Percentiles rank a stretch among this genome's conserved stretches.
phyloP scores from a whole-genome alignment of 1,140 invertebrate species.

The Drosophila serrata region DNA sequence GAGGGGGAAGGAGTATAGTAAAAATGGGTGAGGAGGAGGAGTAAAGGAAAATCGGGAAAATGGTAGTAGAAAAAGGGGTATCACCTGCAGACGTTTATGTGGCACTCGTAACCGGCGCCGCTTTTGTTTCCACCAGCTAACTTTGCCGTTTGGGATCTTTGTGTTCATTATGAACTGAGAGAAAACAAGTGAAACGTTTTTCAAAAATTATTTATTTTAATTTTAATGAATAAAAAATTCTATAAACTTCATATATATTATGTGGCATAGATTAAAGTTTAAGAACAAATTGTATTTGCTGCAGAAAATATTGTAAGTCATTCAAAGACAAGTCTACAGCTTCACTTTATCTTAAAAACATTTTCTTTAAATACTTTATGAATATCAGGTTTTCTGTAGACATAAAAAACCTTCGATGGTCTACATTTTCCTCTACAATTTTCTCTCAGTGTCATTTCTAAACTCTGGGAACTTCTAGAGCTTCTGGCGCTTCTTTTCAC shows the following conservation, averaged over 20 bases:
- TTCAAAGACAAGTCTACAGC: not conserved
- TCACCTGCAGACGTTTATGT: constrained; percentile 63
- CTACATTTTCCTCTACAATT: not conserved
- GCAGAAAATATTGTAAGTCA: not conserved
- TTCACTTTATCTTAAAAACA: not conserved
- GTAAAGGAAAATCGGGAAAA: constrained; percentile 26
- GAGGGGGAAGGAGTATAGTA: constrained; percentile 3
- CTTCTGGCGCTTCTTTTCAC: constrained; percentile 16
- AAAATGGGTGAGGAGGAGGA: not conserved
- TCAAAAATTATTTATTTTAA: not conserved
- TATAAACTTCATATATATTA: not conserved
- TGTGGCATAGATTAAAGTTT: too few species aligned
- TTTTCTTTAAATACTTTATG: too few species aligned
- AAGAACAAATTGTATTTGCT: not conserved
- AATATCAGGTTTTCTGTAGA: not conserved
- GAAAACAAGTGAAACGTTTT: not conserved
- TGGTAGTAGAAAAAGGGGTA: constrained; percentile 18
- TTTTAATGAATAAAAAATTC: too few species aligned
- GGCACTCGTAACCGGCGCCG: constrained; percentile 52
- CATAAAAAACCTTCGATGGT: too few species aligned
- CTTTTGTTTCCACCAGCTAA: constrained; percentile 62
- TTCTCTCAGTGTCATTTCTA: not conserved
- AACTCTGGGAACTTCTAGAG: constrained; percentile 7
- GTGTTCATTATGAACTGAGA: not conserved
- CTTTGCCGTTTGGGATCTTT: constrained; percentile 33